Evolutionary conservation across 2,888 invertebrate genomes (phyloP).

Genomic region (Hirudinaria manillensis): DNA sequence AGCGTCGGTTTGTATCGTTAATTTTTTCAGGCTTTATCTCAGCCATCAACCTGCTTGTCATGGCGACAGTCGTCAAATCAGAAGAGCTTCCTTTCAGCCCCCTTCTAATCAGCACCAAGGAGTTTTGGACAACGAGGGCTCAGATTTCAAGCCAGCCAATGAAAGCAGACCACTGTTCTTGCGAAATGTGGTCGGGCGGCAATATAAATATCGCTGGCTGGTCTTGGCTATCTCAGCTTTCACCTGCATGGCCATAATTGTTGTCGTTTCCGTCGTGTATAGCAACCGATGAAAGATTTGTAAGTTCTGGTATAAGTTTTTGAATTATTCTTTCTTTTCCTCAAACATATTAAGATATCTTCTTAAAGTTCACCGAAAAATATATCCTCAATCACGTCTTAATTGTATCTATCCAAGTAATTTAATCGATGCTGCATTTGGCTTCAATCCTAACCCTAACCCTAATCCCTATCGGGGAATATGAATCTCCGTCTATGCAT

Average conservation of each 20-base stretch:
- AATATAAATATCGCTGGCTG: slow-evolving; percentile 40
- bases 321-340: not conserved
- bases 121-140: slow-evolving; percentile 10
- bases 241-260: slow-evolving; percentile 40
- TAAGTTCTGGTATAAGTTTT: not conserved
- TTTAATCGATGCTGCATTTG: too few relatives aligned
- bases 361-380: too few relatives aligned
- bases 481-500: too few relatives aligned
- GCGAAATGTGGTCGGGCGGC: slow-evolving; percentile 38
- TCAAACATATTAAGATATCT: not conserved
- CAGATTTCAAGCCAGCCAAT: slow-evolving; percentile 18
- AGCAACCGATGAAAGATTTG: slow-evolving; percentile 36
- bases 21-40: slow-evolving; percentile 19
- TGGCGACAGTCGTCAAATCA: not conserved
- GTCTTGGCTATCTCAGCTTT: slow-evolving; percentile 39
- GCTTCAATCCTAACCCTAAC: too few relatives aligned
- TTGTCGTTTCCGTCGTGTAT: slow-evolving; percentile 41
- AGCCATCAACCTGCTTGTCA: not conserved
- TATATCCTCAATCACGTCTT: too few relatives aligned
- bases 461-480: too few relatives aligned
- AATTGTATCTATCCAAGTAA: too few relatives aligned
- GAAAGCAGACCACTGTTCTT: slow-evolving; percentile 40
- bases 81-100: slow-evolving; percentile 20
- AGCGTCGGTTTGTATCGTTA: not conserved
- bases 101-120: slow-evolving; percentile 24